phyloP scores from a whole-genome alignment of 2,113 vertebrate species.

The Ondatra zibethicus region DNA sequence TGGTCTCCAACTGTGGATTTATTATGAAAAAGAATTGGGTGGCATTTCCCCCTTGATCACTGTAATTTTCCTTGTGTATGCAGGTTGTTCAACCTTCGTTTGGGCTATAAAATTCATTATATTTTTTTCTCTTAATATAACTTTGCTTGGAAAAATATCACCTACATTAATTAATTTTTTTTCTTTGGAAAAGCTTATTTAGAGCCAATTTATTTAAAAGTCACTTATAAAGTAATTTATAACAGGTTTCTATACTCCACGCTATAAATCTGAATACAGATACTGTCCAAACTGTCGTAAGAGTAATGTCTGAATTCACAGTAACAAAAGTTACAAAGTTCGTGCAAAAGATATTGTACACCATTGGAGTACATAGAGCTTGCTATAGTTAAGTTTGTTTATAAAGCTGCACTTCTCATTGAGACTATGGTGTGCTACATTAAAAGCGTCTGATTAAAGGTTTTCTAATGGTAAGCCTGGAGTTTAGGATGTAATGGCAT shows the following conservation, averaged over 20 bases:
- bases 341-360: slow-evolving; percentile 78
- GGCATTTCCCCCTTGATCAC: not conserved
- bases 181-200: slow-evolving; percentile 14
- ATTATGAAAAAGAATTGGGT: not conserved
- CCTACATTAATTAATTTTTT: slow-evolving; percentile 36
- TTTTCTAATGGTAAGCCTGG: slow-evolving; percentile 75
- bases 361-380: slow-evolving; percentile 77
- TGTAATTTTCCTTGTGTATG: slow-evolving; percentile 42
- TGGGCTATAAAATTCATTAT: slow-evolving; percentile 1
- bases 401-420: slow-evolving; percentile 77
- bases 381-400: slow-evolving; percentile 76
- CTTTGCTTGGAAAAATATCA: slow-evolving; percentile 23
- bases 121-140: slow-evolving; percentile 46
- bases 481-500: slow-evolving; percentile 74
- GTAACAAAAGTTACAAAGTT: slow-evolving; percentile 75
- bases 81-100: slow-evolving; percentile 44
- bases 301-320: slow-evolving; percentile 74
- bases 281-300: slow-evolving; percentile 74
- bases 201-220: slow-evolving; percentile 55
- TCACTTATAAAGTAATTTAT: slow-evolving; percentile 57
- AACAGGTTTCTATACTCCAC: slow-evolving; percentile 52
- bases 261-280: slow-evolving; percentile 68
- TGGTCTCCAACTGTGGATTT: slow-evolving; percentile 36
- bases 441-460: slow-evolving; percentile 75
- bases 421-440: slow-evolving; percentile 75